Base-by-base conservation (phyloP, 53 echinoderm and acorn worm species). In the Antedon mediterranea region DNA sequence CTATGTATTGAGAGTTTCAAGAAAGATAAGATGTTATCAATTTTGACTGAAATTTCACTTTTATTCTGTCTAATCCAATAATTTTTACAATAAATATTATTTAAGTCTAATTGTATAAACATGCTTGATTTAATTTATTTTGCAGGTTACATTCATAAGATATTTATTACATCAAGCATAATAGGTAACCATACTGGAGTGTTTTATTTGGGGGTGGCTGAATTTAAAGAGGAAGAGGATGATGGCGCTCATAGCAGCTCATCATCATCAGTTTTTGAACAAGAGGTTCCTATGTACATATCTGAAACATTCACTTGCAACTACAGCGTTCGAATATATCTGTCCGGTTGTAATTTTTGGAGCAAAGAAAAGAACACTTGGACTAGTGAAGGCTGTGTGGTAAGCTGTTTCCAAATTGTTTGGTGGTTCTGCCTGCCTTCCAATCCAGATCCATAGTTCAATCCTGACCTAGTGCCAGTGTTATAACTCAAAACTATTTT, bases 291-390 rank as follows among this genome's bases (percentile, higher is more conserved):
- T 23, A 23, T 57, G 11, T 23, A 18, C 57, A 57, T 57, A 57
- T 57, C 57, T 57, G 57, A 57, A 57, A 57, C 57, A 3, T 57
- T 57, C 20, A 57, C 57, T 18, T 57, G 57, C 23, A 57, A 57
- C 23, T 57, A 57, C 23, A 57, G 57, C 23, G 30, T 88, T 32
- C 75, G 80, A 13, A 34, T 88, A 33, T 32, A 77, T 3, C 26
- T 73, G 0, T 88, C 88, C 15, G 88, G 88, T 7, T 88, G 88
- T 30, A 84, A 84, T 2, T 88, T 77, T 72, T 88, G 88, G 88
- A 44, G 32, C 30, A 73, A 32, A 4, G 74, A 27, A 5, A 31
- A 77, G 0, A 31, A 81, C 9, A 73, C 41, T 9, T 88, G 88
- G 88, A 33, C 31, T 0, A 34, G 43, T 27, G 34, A 73, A 29